Evolutionary conservation across 2,888 invertebrate species (phyloP), one percentile per base, ranked within the genome.

Genomic region (Ichneumoninae sp.): DNA sequence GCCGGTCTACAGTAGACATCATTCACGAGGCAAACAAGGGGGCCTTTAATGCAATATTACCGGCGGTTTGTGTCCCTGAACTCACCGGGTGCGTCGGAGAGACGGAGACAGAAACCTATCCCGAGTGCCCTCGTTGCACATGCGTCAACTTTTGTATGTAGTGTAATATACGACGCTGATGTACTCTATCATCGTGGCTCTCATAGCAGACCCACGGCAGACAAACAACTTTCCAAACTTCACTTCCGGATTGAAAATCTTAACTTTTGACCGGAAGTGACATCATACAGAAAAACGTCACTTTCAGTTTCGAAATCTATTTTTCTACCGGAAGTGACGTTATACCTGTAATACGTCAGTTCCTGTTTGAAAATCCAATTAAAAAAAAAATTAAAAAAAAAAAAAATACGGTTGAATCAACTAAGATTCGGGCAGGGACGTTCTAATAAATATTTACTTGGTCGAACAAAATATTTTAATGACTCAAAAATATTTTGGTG

Each of bases 41-140:
- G 78, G 87, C 89, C 89, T 91, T 91, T 90, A 90, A 91, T 91
- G 88, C 89, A 89, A 89, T 90, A 90, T 91, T 89, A 90, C 89
- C 86, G 87, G 81, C 83, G 78, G 82, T 89, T 83, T 82, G 86
- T 86, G 92, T 90, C 91, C 91, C 89, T 92, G 91, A 92, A 91
- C 92, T 89, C 91, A 80, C 85, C 80, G 79, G 65, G n/a, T 22
- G n/a, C 54, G 26, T 26, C 33, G 7, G 26, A 62, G 47, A 69
- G 19, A 68, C n/a, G 44, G 19, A 57, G 40, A 62, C 47, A 52
- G 10, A 1, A 26, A 47, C 16, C 1, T 13, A 47, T 47, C 44
- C 16, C 44, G 3, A 47, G 44, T 47, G 44, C 44, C 16, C 44
- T 16, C 16, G 44, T 16, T 66, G 52, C 52, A 54, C 52, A 54